A percentile compares a stretch with the other conserved stretches of the same genome.
phyloP scores from a whole-genome alignment of 2,113 vertebrate genomes.

The Grantiella picta region DNA sequence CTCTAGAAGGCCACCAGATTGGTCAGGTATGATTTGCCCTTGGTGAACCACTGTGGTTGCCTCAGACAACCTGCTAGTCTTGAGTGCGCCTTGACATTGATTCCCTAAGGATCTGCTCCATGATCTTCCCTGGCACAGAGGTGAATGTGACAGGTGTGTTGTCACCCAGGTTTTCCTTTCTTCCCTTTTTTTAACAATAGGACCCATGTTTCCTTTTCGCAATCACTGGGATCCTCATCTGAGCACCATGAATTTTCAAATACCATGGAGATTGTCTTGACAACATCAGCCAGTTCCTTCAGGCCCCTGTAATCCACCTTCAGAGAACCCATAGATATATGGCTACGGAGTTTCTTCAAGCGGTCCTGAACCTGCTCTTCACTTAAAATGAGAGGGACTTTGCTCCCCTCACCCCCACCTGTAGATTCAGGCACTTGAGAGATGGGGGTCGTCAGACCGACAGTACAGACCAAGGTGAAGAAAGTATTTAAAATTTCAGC shows the following conservation, averaged over 20 bases:
- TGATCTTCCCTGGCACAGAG: background rate
- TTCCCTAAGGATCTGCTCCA: background rate
- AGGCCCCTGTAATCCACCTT: background rate
- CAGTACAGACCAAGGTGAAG: background rate
- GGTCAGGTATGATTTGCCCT: no score
- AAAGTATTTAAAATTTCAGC: background rate
- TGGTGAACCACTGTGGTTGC: background rate
- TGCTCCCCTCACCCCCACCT: fast-evolving
- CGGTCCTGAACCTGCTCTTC: no score
- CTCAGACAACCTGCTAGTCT: no score
- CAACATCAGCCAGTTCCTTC: background rate
- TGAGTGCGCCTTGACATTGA: background rate
- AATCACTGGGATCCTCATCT: background rate
- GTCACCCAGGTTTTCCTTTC: background rate
- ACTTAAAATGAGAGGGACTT: background rate
- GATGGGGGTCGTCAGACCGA: background rate
- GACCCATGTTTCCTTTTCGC: background rate
- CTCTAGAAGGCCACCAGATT: background rate
- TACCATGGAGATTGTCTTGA: background rate
- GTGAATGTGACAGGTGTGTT: background rate
- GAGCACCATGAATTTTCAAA: background rate
- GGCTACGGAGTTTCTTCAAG: background rate
- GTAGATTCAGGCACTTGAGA: background rate
- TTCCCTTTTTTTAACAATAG: background rate
- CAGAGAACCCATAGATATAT: no score